A percentile compares a stretch with the other conserved stretches of the same genome.
Evolutionary conservation across 2,797 vertebrate genomes (phyloP).

Genomic region (Sphaeramia orbicularis): DNA sequence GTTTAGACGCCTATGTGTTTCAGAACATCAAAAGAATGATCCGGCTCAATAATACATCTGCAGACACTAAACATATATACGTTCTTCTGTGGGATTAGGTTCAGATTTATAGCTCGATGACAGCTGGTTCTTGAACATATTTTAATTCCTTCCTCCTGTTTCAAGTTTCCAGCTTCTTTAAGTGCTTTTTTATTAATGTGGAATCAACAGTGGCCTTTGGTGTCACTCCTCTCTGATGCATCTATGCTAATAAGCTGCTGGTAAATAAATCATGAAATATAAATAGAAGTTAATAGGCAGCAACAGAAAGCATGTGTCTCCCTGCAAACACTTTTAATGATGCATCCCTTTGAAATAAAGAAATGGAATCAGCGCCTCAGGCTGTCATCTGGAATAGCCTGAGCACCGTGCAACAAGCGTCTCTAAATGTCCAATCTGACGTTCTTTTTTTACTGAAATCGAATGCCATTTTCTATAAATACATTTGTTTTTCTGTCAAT

Average conservation of each 20-base stretch:
- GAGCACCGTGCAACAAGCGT: constrained; percentile 59
- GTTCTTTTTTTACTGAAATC: constrained; percentile 29
- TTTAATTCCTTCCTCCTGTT: constrained; percentile 18
- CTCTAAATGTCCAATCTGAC: constrained; percentile 61
- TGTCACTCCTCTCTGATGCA: constrained; percentile 53
- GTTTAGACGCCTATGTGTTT: no score
- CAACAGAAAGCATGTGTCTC: constrained; percentile 66
- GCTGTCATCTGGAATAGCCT: constrained; percentile 56
- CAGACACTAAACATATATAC: no score
- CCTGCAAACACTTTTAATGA: constrained; percentile 74
- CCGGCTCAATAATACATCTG: no score
- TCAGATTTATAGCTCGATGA: no score
- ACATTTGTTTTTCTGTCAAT: constrained; percentile 39
- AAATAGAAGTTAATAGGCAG: constrained; percentile 72
- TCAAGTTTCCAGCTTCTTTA: not conserved
- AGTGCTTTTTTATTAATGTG: constrained; percentile 10
- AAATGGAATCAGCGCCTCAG: constrained; percentile 68
- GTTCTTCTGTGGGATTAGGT: no score
- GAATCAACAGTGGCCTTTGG: constrained; percentile 46
- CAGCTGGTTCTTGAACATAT: constrained; percentile 13
- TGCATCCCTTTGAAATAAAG: constrained; percentile 75
- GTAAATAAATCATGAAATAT: constrained; percentile 78
- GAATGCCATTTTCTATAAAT: constrained; percentile 44
- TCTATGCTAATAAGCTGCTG: constrained; percentile 59
- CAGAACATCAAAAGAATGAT: no score